These are phyloP conservation scores for Cyanoliseus patagonus DNA, from an alignment of 2,113 vertebrate species.

Conservation along the genomic window DNA sequence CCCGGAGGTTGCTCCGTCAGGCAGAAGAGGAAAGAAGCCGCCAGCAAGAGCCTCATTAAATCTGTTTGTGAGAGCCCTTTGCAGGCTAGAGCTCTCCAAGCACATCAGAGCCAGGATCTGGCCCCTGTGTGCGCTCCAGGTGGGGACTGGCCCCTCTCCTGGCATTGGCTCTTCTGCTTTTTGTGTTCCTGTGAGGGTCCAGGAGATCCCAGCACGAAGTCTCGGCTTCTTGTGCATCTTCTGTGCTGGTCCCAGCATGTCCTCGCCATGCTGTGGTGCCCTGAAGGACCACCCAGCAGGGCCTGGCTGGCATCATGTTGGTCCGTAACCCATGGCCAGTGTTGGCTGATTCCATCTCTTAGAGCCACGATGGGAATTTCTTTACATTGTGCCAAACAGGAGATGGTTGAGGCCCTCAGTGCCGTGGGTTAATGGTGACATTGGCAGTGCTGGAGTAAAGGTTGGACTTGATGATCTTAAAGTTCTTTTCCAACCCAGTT, in stretches of 20 bases:
- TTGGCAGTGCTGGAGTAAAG: background rate
- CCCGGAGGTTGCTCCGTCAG: background rate
- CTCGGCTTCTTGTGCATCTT: background rate
- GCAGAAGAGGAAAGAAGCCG: background rate
- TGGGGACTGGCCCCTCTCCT: fast-evolving
- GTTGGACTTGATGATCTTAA: background rate
- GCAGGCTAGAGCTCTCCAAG: background rate
- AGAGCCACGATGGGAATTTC: background rate
- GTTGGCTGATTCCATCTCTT: fast-evolving
- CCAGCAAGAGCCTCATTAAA: background rate
- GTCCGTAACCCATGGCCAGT: fast-evolving
- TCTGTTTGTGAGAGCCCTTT: fast-evolving
- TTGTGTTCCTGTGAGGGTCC: background rate
- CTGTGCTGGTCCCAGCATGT: fast-evolving
- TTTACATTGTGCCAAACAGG: background rate
- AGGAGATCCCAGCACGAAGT: background rate
- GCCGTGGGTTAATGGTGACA: background rate
- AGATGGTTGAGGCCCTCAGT: background rate
- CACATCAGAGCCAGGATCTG: fast-evolving
- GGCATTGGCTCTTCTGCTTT: background rate
- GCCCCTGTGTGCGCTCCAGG: fast-evolving
- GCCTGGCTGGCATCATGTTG: fast-evolving
- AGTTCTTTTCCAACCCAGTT: background rate
- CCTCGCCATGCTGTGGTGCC: fast-evolving
- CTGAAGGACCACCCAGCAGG: background rate